Conservation (phyloP, 2,797 vertebrate genomes). For the Lepus oiostolus region DNA sequence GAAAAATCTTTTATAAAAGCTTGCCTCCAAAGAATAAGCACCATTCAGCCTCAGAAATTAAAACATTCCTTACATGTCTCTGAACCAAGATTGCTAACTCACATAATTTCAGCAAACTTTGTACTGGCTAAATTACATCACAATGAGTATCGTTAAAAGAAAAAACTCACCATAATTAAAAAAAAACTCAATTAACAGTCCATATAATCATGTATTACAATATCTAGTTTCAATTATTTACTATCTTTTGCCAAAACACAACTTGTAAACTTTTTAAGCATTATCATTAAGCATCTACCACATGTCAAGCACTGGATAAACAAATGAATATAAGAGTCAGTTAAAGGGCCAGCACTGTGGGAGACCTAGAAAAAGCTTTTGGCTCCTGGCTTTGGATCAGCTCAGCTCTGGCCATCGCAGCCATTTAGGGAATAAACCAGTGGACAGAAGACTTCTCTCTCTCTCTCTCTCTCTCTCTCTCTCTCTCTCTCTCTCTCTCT, state of each 20-base stretch:
- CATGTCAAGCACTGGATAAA: conserved; percentile 27
- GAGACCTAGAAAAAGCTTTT: no score
- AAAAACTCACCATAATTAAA: conserved; percentile 61
- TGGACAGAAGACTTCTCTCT: no score
- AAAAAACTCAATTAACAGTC: conserved; percentile 55
- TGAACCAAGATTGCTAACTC: conserved; percentile 68
- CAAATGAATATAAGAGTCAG: conserved; percentile 16
- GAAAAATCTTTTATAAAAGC: conserved; percentile 76
- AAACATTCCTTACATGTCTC: conserved; percentile 72
- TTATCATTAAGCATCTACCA: conserved; percentile 51
- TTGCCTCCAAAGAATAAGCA: conserved; percentile 74
- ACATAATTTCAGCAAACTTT: conserved; percentile 70
- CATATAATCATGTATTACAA: neutral
- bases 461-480: no score
- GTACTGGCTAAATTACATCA: conserved; percentile 59
- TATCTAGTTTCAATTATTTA: conserved; percentile 46
- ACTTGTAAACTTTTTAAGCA: conserved; percentile 59
- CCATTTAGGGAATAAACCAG: no score
- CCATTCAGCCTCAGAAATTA: conserved; percentile 70
- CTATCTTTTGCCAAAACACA: conserved; percentile 55
- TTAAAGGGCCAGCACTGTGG: neutral
- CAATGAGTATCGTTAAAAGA: conserved; percentile 63
- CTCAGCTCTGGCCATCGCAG: no score
- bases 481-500: no score
- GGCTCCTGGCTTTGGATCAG: no score